phyloP scores from a whole-genome alignment of 2,113 vertebrate species.

The Apeltes quadracus region DNA sequence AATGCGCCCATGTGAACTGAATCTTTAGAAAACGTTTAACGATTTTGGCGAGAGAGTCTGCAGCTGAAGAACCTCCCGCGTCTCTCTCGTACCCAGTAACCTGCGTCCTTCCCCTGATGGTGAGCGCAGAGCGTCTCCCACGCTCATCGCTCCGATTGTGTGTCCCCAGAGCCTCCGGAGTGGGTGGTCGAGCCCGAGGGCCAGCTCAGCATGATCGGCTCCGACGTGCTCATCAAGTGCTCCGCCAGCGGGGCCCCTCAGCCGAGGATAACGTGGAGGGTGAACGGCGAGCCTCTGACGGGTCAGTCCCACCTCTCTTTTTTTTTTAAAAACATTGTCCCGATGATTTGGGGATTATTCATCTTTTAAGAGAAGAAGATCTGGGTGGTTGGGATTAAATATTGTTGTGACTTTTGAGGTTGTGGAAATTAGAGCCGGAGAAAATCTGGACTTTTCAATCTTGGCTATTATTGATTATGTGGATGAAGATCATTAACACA shows the following conservation, averaged over 20 bases:
- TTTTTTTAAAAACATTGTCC: not conserved
- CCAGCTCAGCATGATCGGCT: slow-evolving; percentile 84
- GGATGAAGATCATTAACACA: no score
- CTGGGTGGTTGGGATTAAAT: not conserved
- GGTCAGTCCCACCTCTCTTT: slow-evolving; percentile 76
- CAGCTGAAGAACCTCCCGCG: slow-evolving; percentile 2
- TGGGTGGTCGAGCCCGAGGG: slow-evolving; percentile 87
- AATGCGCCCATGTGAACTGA: not conserved
- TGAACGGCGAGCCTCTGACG: slow-evolving; percentile 84
- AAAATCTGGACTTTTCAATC: not conserved
- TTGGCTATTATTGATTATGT: not conserved
- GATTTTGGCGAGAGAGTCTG: not conserved
- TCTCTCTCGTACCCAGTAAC: slow-evolving; percentile 15
- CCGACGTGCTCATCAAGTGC: slow-evolving; percentile 84
- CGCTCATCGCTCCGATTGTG: slow-evolving; percentile 25
- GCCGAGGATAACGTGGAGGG: slow-evolving; percentile 86
- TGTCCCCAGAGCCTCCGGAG: slow-evolving; percentile 86
- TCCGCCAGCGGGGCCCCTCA: slow-evolving; percentile 86
- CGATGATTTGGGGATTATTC: not conserved
- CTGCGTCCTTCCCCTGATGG: not conserved
- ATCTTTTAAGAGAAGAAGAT: no score
- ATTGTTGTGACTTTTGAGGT: not conserved
- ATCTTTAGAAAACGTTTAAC: not conserved
- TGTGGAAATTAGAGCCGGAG: not conserved
- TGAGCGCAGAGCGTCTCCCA: not conserved